These are phyloP conservation scores for Pegoplata infirma DNA, from an alignment of 2,888 invertebrate species.

Conservation along the genomic window DNA sequence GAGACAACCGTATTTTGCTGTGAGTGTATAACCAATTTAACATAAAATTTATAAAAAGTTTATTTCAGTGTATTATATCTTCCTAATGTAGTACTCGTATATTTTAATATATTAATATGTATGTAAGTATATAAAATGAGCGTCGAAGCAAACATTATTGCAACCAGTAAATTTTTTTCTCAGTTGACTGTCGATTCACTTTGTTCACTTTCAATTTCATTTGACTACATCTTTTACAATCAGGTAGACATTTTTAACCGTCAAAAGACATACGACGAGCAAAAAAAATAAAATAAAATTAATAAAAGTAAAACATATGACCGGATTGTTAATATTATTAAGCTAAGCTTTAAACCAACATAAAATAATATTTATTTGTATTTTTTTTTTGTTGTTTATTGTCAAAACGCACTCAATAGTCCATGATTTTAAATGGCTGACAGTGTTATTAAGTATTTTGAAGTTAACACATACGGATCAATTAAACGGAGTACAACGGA, in stretches of 20 bases:
- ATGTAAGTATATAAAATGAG: too few relatives aligned
- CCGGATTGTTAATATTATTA: constrained; percentile 27
- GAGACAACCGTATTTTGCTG: too few relatives aligned
- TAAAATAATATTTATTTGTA: constrained; percentile 3
- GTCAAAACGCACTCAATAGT: constrained; percentile 26
- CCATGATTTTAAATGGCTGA: constrained; percentile 62
- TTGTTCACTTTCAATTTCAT: constrained; percentile 75
- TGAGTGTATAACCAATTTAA: too few relatives aligned
- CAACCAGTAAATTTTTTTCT: not conserved
- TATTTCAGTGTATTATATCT: too few relatives aligned
- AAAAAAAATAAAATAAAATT: too few relatives aligned
- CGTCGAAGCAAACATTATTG: not conserved
- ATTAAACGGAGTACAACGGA: constrained; percentile 62
- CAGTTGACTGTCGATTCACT: constrained; percentile 8
- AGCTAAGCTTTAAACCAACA: constrained; percentile 48
- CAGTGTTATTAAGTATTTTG: constrained; percentile 74
- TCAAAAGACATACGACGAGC: not conserved
- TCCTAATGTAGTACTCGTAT: not conserved
- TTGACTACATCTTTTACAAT: constrained; percentile 45
- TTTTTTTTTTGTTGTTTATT: constrained; percentile 12
- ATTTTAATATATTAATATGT: too few relatives aligned
- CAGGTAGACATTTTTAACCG: not conserved
- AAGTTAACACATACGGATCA: constrained; percentile 72
- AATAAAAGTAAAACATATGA: too few relatives aligned
- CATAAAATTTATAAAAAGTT: too few relatives aligned